These are phyloP conservation scores for Euwallacea fornicatus DNA, from an alignment of 1,140 invertebrate species.

Conservation along the genomic window DNA sequence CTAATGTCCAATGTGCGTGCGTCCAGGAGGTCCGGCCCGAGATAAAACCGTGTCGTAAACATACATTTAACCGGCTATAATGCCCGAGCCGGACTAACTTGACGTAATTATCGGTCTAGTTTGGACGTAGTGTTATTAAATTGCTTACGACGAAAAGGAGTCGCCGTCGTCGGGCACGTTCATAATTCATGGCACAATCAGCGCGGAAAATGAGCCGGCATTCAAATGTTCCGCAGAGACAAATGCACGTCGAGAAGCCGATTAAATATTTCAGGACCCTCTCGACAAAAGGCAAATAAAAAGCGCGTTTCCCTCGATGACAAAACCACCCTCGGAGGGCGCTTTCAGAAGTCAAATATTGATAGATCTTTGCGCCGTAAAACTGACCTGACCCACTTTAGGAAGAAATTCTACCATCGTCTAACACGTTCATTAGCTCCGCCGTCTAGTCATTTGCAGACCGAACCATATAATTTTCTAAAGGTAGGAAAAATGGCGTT, in stretches of 20 bases:
- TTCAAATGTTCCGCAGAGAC: conserved; percentile 32
- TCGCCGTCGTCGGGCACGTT: background rate
- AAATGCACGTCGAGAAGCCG: conserved; percentile 17
- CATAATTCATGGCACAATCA: conserved; percentile 24
- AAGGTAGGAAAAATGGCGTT: background rate
- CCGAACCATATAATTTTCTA: background rate
- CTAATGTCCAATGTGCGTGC: conserved; percentile 35
- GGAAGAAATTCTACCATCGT: no score
- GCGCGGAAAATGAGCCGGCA: conserved; percentile 19
- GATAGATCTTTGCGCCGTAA: no score
- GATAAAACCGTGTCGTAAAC: conserved; percentile 32
- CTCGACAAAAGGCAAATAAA: conserved; percentile 21
- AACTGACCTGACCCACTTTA: no score
- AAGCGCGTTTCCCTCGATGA: conserved; percentile 15
- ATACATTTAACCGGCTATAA: conserved; percentile 36
- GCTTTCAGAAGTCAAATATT: no score
- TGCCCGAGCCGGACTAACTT: conserved; percentile 24
- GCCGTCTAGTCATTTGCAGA: no score
- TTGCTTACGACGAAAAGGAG: background rate
- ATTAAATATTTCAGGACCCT: conserved; percentile 24
- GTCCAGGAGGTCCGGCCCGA: conserved; percentile 31
- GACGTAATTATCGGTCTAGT: conserved; percentile 30
- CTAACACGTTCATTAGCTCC: no score
- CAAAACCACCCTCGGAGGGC: conserved; percentile 6
- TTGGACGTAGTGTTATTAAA: conserved; percentile 9